These are phyloP conservation scores for Pseudeuparius sepicola DNA, from an alignment of 2,888 invertebrate genomes.

Conservation along the genomic window DNA sequence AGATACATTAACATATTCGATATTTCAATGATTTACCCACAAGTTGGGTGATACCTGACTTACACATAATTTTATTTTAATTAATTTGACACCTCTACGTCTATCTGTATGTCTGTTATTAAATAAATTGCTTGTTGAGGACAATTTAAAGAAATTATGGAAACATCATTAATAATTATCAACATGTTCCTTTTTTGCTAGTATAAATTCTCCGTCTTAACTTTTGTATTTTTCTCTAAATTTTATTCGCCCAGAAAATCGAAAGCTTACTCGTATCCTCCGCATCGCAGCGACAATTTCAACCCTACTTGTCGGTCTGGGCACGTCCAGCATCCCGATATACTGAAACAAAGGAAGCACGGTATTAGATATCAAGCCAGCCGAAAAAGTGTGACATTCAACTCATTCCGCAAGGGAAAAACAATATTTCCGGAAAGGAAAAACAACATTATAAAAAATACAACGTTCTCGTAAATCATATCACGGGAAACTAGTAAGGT, in stretches of 20 bases:
- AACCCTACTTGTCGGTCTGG: conserved; percentile 88
- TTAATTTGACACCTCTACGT: no score
- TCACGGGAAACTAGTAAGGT: no score
- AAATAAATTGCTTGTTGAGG: no score
- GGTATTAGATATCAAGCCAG: conserved; percentile 7
- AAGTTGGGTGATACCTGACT: no score
- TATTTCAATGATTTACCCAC: no score
- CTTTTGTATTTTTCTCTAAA: neutral
- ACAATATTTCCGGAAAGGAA: neutral
- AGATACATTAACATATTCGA: no score
- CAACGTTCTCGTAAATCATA: no score
- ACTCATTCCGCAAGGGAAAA: neutral
- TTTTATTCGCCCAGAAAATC: neutral
- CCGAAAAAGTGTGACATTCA: conserved; percentile 3
- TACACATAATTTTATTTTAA: no score
- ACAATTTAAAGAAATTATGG: no score
- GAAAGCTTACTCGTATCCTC: conserved; percentile 77
- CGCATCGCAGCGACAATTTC: conserved; percentile 99
- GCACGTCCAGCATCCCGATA: conserved; percentile 96
- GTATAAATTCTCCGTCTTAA: neutral
- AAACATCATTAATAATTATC: no score
- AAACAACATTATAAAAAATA: neutral
- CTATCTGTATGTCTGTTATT: no score
- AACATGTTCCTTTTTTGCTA: no score
- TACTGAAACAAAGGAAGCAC: conserved; percentile 68